A percentile compares a stretch with the other conserved stretches of the same genome.
These are phyloP conservation scores for Lithobius niger DNA, from an alignment of 1,140 invertebrate genomes.

Conservation along the genomic window DNA sequence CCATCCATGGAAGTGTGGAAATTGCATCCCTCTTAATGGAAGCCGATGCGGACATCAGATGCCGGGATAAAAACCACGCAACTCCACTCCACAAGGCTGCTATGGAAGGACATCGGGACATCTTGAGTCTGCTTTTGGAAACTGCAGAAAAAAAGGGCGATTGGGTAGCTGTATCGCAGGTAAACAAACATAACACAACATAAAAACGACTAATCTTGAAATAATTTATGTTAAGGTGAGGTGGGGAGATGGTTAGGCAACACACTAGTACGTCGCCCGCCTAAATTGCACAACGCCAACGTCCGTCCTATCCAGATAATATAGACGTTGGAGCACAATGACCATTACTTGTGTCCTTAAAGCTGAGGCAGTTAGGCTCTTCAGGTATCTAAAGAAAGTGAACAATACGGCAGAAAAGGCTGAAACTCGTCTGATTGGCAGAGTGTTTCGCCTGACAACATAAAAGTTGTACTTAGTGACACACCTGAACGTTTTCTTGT, in stretches of 20 bases:
- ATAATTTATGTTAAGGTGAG: background rate
- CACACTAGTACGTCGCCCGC: too few relatives aligned
- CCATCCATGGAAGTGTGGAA: constrained; percentile 30
- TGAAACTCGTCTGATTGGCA: too few relatives aligned
- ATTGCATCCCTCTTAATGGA: constrained; percentile 30
- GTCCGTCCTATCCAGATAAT: too few relatives aligned
- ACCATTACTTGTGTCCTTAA: too few relatives aligned
- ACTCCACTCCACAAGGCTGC: constrained; percentile 35
- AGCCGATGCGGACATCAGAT: constrained; percentile 27
- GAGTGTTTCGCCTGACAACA: too few relatives aligned
- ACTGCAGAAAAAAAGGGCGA: constrained; percentile 23
- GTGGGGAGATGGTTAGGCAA: background rate
- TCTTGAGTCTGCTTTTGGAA: constrained; percentile 28
- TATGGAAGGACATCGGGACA: constrained; percentile 29
- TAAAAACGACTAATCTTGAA: background rate
- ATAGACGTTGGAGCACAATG: too few relatives aligned
- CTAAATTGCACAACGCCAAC: too few relatives aligned
- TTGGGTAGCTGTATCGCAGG: constrained; percentile 24
- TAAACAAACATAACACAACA: constrained; percentile 15
- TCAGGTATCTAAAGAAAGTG: too few relatives aligned
- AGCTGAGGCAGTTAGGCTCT: too few relatives aligned
- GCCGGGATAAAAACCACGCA: constrained; percentile 30
- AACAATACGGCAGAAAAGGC: too few relatives aligned
- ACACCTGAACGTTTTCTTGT: too few relatives aligned
- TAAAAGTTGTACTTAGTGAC: too few relatives aligned